phyloP scores from a whole-genome alignment of 2,797 vertebrate species.

The Coilia nasus region DNA sequence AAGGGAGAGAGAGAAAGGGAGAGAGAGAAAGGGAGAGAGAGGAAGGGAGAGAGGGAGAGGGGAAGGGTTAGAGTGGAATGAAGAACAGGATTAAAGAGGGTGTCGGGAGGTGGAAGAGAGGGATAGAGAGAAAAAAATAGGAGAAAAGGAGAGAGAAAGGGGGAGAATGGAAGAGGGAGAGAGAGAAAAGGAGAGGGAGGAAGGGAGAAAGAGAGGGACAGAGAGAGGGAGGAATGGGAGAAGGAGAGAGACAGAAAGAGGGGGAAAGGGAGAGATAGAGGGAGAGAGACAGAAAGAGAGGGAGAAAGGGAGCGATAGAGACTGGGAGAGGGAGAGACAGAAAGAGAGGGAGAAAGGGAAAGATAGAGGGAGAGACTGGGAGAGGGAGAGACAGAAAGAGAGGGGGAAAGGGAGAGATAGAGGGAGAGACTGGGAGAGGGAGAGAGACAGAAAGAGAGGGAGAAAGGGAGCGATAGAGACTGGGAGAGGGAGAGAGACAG shows the following conservation, averaged over 20 bases:
- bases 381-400: constrained; percentile 43
- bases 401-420: constrained; percentile 30
- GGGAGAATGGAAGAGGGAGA: constrained; percentile 30
- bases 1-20: constrained; percentile 10
- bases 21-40: constrained; percentile 44
- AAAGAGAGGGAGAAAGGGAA: constrained; percentile 11
- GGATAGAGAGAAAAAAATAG: constrained; percentile 45
- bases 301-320: constrained; percentile 8
- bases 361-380: constrained; percentile 35
- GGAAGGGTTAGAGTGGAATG: neutral
- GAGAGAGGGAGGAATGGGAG: neutral
- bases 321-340: constrained; percentile 47
- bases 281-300: constrained; percentile 50
- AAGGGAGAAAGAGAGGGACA: neutral
- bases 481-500: neutral
- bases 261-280: neutral
- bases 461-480: constrained; percentile 44
- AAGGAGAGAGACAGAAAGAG: constrained; percentile 17
- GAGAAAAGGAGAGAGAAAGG: neutral
- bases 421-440: constrained; percentile 29
- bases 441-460: neutral
- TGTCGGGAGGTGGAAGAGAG: constrained; percentile 52
- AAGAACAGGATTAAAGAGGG: constrained; percentile 46
- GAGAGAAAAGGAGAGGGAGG: neutral
- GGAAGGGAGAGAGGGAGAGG: constrained; percentile 40